A percentile compares a stretch with the other conserved stretches of the same genome.
These are phyloP conservation scores for Pseudolaguvia tuberculata DNA, from an alignment of 2,113 vertebrate species.

Conservation along the genomic window DNA sequence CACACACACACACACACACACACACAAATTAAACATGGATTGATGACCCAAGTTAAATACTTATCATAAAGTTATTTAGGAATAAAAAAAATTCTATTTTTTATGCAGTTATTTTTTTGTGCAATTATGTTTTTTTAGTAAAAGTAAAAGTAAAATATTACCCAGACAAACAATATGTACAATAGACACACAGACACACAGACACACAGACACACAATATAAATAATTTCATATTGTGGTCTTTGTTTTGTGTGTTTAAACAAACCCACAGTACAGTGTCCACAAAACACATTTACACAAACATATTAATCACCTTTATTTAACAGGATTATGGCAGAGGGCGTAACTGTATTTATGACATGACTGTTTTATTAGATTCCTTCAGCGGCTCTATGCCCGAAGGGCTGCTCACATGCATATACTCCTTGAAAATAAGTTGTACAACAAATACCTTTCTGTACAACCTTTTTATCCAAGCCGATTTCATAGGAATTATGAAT, in stretches of 20 bases:
- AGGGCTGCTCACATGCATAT: not conserved
- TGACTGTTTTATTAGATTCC: conserved; percentile 18
- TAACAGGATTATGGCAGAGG: conserved; percentile 16
- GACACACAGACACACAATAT: conserved; percentile 11
- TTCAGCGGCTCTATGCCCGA: not conserved
- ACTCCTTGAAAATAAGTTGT: conserved; percentile 4
- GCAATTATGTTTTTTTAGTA: too few relatives aligned
- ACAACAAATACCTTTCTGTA: conserved; percentile 22
- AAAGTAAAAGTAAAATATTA: too few relatives aligned
- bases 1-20: conserved; percentile 20
- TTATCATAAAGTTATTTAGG: not conserved
- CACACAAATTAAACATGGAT: too few relatives aligned
- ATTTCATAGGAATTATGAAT: not conserved
- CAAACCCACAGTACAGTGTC: not conserved
- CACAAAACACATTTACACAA: conserved; percentile 1
- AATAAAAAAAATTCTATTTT: too few relatives aligned
- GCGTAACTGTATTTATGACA: conserved; percentile 20
- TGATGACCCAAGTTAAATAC: not conserved
- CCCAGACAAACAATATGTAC: too few relatives aligned
- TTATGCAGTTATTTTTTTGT: too few relatives aligned
- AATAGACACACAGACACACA: not conserved
- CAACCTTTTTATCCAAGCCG: conserved; percentile 6
- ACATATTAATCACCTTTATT: conserved; percentile 22
- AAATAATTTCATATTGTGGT: not conserved
- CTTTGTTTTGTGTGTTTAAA: not conserved